Conservation (phyloP, 2,113 vertebrate genomes). For the Acinonyx jubatus region DNA sequence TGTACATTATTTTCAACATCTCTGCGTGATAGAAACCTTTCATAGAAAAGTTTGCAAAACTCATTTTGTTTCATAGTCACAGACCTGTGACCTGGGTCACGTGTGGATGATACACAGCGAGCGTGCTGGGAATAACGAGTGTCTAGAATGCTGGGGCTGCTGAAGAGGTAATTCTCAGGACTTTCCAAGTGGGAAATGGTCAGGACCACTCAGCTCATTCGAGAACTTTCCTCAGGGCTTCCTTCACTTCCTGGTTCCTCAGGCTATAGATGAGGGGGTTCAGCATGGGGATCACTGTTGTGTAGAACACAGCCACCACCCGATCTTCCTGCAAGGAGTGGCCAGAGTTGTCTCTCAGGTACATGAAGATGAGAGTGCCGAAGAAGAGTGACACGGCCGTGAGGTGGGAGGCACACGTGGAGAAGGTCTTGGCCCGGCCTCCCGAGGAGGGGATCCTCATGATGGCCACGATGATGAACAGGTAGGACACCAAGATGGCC, state of each 20-base stretch:
- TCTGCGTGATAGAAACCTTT: background rate
- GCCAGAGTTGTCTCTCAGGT: background rate
- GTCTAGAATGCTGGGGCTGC: background rate
- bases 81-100: background rate
- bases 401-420: constrained; percentile 15
- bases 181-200: background rate
- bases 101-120: background rate
- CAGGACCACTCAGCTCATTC: background rate
- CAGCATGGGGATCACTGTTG: constrained; percentile 60
- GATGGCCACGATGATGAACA: background rate
- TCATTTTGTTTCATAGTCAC: background rate
- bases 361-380: constrained; percentile 51
- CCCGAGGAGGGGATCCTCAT: background rate
- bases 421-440: constrained; percentile 25
- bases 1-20: background rate
- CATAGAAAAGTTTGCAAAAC: background rate
- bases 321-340: background rate
- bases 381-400: background rate
- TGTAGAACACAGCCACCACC: constrained; percentile 70
- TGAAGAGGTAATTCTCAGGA: background rate
- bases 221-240: constrained; percentile 34
- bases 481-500: constrained; percentile 4
- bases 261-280: constrained; percentile 64
- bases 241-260: constrained; percentile 74
- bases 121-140: background rate